Evolutionary conservation across 2,888 invertebrate genomes (phyloP).

Genomic region (Oligia strigilis): DNA sequence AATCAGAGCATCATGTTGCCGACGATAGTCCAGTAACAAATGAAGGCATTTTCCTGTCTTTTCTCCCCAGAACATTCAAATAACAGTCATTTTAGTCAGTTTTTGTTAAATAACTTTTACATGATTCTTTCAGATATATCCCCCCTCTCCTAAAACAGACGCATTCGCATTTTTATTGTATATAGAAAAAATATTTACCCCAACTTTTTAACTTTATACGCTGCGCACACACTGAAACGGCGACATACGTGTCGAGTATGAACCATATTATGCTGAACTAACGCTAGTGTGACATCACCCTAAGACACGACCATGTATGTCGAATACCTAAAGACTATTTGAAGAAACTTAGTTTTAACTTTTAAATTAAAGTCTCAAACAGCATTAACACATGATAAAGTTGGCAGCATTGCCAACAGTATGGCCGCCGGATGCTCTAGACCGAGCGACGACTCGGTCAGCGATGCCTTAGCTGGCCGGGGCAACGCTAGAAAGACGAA

Average conservation of each 20-base stretch:
- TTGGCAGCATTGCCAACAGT: conserved; percentile 35
- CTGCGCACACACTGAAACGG: background rate
- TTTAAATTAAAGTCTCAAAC: conserved; percentile 51
- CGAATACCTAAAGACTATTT: conserved; percentile 1
- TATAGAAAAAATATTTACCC: background rate
- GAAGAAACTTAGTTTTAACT: conserved; percentile 9
- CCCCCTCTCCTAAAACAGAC: background rate
- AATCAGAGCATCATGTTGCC: background rate
- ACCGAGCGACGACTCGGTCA: conserved; percentile 39
- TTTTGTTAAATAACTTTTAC: background rate
- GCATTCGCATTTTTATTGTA: background rate
- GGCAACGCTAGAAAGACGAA: conserved; percentile 57
- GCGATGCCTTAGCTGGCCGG: conserved; percentile 38
- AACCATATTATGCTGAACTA: conserved; percentile 5
- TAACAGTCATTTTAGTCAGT: background rate
- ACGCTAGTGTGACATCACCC: conserved; percentile 28
- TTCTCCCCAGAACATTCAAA: background rate
- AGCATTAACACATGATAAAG: conserved; percentile 35
- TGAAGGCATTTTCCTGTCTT: background rate
- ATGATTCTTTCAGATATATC: background rate
- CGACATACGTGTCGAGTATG: background rate
- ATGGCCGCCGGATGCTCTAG: conserved; percentile 46
- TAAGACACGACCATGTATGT: conserved; percentile 16
- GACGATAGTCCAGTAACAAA: background rate
- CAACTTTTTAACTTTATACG: background rate